These are phyloP conservation scores for Coenonympha glycerion DNA, from an alignment of 2,888 invertebrate species.

Conservation along the genomic window DNA sequence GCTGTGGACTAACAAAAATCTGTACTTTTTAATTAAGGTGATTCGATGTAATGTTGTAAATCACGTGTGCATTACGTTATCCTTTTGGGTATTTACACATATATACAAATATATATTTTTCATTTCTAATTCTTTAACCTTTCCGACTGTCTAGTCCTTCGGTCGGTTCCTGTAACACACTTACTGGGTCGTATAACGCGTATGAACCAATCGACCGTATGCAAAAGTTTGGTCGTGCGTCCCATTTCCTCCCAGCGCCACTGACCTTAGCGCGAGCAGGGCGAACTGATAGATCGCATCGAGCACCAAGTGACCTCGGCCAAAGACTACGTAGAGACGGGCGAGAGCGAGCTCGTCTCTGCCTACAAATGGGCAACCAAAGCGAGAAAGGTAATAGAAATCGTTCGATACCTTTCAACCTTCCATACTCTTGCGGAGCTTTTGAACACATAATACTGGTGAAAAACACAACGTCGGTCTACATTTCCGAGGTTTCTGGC, in stretches of 20 bases:
- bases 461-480: background rate
- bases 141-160: slow-evolving; percentile 48
- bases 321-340: slow-evolving; percentile 87
- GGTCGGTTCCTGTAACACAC: slow-evolving; percentile 51
- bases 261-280: slow-evolving; percentile 79
- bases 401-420: slow-evolving; percentile 1
- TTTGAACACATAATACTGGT: too few species aligned
- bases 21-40: slow-evolving; percentile 32
- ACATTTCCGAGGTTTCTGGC: slow-evolving; percentile 7
- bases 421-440: background rate
- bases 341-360: slow-evolving; percentile 84
- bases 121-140: slow-evolving; percentile 43
- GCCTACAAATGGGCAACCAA: slow-evolving; percentile 90
- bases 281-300: slow-evolving; percentile 95
- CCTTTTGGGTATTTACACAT: slow-evolving; percentile 28
- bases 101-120: slow-evolving; percentile 16
- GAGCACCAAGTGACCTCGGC: slow-evolving; percentile 94
- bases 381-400: slow-evolving; percentile 88
- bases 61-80: slow-evolving; percentile 33
- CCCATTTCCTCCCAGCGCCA: slow-evolving; percentile 59
- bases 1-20: slow-evolving; percentile 17
- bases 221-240: slow-evolving; percentile 39
- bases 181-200: slow-evolving; percentile 46
- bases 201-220: slow-evolving; percentile 70
- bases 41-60: slow-evolving; percentile 38